Base-by-base conservation (phyloP, 92 coral and sea anemone genomes). In the Isaurus tuberculatus region DNA sequence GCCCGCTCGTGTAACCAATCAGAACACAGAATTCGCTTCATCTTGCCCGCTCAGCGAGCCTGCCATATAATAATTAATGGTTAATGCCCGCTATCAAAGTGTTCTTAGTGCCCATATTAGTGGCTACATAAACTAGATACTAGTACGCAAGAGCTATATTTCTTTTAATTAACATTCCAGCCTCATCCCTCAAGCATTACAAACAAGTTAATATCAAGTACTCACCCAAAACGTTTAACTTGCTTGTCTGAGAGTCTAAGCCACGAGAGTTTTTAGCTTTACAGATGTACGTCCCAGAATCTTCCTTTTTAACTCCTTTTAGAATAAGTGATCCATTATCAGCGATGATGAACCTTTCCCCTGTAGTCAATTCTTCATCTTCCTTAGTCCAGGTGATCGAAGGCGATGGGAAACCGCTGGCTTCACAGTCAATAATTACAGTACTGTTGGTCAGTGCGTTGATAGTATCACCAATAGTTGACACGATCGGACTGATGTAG, bases 381-480 rank as follows among this genome's bases (percentile, higher is more conserved):
- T 31, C 70, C 28, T 22, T 40, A 32, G 46, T 32, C 82, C 82
- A 77, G 15, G 70, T 58, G 70, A 77, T 58, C 15, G 82, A 55
- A 37, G 82, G 82, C 53, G 51, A 4, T 60, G 70, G 82, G 17
- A 57, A 60, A 17, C 82, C 70, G 13, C 22, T 58, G 55, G 53
- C 82, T 57, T 77, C 82, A 36, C 82, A 77, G 53, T 77, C 40
- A 58, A 77, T 77, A 4, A 77, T 1, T 19, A 77, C 82, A 5
- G 82, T 77, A 14, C 70, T 77, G 70, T 77, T 77, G 32, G 70
- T 60, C 13, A 77, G 53, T 4, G 82, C 34, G 49, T 57, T 77
- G 69, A 77, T 57, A 0, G 49, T 77, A 65, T 77, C 82, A 70
- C 82, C 82, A n/a, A 77, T 77, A 0, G 69, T 77, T 20, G 70